Percentiles rank a stretch among this genome's conserved stretches.
Evolutionary conservation across 1,140 invertebrate species (phyloP).

Genomic region (Littorina saxatilis): DNA sequence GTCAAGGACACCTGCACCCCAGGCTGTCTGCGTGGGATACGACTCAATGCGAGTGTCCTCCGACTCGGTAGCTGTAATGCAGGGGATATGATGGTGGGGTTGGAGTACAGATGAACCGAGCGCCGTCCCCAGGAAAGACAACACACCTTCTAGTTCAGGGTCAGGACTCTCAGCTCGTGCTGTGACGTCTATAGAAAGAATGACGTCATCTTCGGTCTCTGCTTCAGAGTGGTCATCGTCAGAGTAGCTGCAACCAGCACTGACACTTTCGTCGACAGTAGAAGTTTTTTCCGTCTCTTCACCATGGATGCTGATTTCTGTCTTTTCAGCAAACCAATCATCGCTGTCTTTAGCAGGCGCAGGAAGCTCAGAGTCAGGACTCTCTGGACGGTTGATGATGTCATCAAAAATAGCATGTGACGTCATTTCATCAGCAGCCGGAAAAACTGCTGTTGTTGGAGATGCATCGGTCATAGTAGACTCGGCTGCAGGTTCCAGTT

Average conservation of each 20-base stretch:
- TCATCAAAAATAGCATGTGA: background rate
- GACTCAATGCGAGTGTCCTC: background rate
- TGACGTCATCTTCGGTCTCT: background rate
- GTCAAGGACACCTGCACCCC: background rate
- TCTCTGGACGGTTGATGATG: background rate
- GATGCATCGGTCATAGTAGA: too few species aligned
- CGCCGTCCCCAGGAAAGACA: background rate
- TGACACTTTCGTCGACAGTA: background rate
- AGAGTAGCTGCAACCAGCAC: background rate
- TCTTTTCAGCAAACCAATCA: background rate
- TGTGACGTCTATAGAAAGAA: background rate
- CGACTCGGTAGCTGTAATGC: background rate
- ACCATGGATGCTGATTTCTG: too few species aligned
- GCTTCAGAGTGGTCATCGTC: background rate
- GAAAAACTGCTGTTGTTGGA: too few species aligned
- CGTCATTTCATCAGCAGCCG: too few species aligned
- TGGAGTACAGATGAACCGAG: background rate
- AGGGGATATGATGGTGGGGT: too few species aligned
- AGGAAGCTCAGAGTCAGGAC: slow-evolving; percentile 5
- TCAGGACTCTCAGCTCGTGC: background rate
- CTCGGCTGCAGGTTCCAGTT: too few species aligned
- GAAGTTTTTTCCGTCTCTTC: background rate
- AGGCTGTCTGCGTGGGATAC: background rate
- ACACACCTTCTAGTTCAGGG: background rate
- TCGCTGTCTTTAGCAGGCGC: background rate